phyloP scores from a whole-genome alignment of 1,140 invertebrate genomes.

The Drosophila tani region DNA sequence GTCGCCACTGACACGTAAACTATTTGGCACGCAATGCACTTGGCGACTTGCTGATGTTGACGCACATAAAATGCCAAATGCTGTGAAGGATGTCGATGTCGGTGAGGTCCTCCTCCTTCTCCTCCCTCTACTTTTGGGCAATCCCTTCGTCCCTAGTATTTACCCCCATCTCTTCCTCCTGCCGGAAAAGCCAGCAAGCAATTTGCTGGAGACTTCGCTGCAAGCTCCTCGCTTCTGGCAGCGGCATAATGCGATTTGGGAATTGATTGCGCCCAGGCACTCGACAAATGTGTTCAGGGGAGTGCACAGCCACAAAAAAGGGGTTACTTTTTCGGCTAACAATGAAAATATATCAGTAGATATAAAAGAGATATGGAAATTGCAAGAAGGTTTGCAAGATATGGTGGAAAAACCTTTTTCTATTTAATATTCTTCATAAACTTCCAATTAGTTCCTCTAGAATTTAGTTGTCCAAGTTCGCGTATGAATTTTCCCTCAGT shows the following conservation, averaged over 20 bases:
- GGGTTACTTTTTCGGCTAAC: background rate
- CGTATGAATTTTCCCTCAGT: background rate
- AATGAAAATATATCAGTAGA: background rate
- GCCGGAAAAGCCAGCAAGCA: constrained; percentile 62
- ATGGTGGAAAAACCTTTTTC: too few species aligned
- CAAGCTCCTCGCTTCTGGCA: constrained; percentile 32
- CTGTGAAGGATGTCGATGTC: constrained; percentile 35
- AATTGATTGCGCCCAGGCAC: constrained; percentile 76
- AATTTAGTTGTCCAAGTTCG: too few species aligned
- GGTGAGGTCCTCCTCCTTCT: background rate
- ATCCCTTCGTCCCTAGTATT: background rate
- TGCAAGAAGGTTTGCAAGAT: too few species aligned
- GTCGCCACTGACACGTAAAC: constrained; percentile 73
- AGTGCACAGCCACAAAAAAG: constrained; percentile 7
- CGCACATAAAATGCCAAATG: constrained; percentile 79
- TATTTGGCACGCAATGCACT: constrained; percentile 81
- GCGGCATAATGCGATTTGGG: constrained; percentile 78
- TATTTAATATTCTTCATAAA: too few species aligned
- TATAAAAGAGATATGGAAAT: background rate
- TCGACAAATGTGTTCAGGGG: constrained; percentile 61
- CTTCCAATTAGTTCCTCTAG: too few species aligned
- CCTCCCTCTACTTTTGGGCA: constrained; percentile 26
- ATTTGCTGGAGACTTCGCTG: constrained; percentile 52
- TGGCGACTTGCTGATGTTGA: constrained; percentile 77
- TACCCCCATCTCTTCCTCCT: background rate